Base-by-base conservation (phyloP, 2,797 vertebrate genomes). In the Chanos chanos region DNA sequence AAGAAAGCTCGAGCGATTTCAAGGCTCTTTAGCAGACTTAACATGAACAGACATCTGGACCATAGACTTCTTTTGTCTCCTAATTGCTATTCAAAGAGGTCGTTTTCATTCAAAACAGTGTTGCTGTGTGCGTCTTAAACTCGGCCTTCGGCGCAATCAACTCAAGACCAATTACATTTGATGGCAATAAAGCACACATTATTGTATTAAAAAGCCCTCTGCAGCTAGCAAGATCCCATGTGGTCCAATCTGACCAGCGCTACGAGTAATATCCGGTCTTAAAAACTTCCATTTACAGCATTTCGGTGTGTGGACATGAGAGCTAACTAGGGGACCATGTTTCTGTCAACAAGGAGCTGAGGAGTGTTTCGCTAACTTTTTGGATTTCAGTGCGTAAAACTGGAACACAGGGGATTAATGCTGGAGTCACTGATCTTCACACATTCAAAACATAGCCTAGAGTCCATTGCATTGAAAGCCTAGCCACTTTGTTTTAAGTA, bases 61-160 rank as follows among this genome's bases (percentile, higher is more conserved):
- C 71, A 70, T 74, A 74, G 60, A 68, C 50, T 52, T 65, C 77
- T 70, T n/a, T 3, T 72, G 83, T 82, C n/a, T 80, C 72, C 78
- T 78, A 85, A 83, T 77, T 81, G 77, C 76, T 54, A 56, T 80
- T 85, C 81, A 82, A 84, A 85, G 77, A 76, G 71, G 72, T 76
- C 22, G 63, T 86, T 86, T 85, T 82, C 66, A 79, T 80, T 83
- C 64, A 72, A 78, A 86, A 82, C 77, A 71, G 77, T 72, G 81
- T 86, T 85, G 80, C 81, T 85, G 83, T 77, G 83, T 55, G 48
- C 77, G 80, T 79, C 75, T 81, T 80, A 87, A 89, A 85, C 82
- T 85, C 7, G 44, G 53, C 64, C 75, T 79, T 81, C 64, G 53
- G 73, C 73, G 78, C 76, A 85, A 85, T 85, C 81, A 84, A 67